Evolutionary conservation across 1,140 invertebrate genomes (phyloP), one percentile per base, ranked within the genome.

Genomic region (Drosophila ananassae): DNA sequence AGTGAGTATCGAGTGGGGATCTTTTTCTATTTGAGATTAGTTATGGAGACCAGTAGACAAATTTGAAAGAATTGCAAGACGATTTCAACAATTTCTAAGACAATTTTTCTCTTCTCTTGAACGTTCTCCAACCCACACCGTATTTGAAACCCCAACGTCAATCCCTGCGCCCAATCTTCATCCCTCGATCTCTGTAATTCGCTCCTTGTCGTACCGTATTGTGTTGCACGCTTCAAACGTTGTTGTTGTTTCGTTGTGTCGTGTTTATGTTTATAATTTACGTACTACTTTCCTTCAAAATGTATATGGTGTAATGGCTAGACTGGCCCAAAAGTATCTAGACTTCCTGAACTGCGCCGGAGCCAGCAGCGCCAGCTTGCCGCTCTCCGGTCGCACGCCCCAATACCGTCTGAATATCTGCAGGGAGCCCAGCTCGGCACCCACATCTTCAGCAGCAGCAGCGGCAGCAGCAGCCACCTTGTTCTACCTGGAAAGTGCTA

Each of bases 1-100:
- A 95, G 95, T 95, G 84, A 95, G 95, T 95, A 92, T 71, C 2
- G 24, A 37, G 12, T 34, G 17, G 13, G n/a, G 41, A 17, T 17
- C 13, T 8, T n/a, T n/a, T n/a, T n/a, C n/a, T n/a, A n/a, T n/a
- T n/a, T n/a, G n/a, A n/a, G n/a, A n/a, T n/a, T n/a, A n/a, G n/a
- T n/a, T n/a, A n/a, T n/a, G n/a, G n/a, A n/a, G n/a, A n/a, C n/a
- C n/a, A n/a, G n/a, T 28, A 28, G 25, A 1, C 2, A 46, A 57
- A 32, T 41, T 10, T 17, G 17, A 17, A 17, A 17, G 17, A n/a
- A n/a, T 17, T 22, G n/a, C 8, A 13, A 39, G 28, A 25, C 5
- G 22, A 50, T 0, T 39, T 39, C 24, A 57, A 68, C 30, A 51
- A 52, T 44, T 80, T 84, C 77, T 82, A 83, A 71, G 50, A 44